These are phyloP conservation scores for Rapana venosa DNA, from an alignment of 2,888 invertebrate genomes.

Conservation along the genomic window DNA sequence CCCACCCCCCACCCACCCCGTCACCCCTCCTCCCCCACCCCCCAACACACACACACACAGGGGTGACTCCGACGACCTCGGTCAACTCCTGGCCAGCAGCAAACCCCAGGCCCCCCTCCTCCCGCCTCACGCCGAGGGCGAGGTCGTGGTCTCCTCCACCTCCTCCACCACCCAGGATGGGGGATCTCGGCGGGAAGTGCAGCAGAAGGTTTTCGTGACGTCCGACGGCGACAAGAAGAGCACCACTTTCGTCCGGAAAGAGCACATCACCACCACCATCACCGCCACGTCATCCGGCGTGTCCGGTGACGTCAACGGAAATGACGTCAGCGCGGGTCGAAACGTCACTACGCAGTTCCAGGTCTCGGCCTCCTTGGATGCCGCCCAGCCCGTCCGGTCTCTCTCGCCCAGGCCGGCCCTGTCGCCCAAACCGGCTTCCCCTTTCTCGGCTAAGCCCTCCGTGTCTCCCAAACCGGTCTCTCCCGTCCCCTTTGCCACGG, in stretches of 20 bases:
- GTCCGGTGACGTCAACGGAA: constrained; percentile 35
- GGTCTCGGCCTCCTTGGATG: not conserved
- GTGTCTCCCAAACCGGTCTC: constrained; percentile 22
- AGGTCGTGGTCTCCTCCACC: constrained; percentile 46
- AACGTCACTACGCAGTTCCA: not conserved
- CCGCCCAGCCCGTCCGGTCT: not conserved
- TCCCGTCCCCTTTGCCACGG: not conserved
- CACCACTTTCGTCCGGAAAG: constrained; percentile 54
- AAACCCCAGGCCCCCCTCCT: constrained; percentile 40
- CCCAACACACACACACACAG: not conserved
- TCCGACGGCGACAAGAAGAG: constrained; percentile 46
- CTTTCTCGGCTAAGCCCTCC: constrained; percentile 6
- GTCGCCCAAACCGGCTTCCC: constrained; percentile 12
- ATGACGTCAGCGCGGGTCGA: constrained; percentile 3
- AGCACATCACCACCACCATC: constrained; percentile 45
- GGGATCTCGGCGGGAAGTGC: constrained; percentile 47
- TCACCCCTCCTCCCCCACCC: not conserved
- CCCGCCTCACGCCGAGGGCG: constrained; percentile 47
- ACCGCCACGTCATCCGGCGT: not conserved
- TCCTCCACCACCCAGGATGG: constrained; percentile 46
- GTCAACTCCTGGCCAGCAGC: constrained; percentile 46
- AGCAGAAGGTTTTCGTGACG: constrained; percentile 48
- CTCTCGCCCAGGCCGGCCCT: constrained; percentile 13
- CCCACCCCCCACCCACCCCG: not conserved
- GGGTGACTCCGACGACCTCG: constrained; percentile 41